These are phyloP conservation scores for Anoplopoma fimbria DNA, from an alignment of 2,113 vertebrate species.

Conservation along the genomic window DNA sequence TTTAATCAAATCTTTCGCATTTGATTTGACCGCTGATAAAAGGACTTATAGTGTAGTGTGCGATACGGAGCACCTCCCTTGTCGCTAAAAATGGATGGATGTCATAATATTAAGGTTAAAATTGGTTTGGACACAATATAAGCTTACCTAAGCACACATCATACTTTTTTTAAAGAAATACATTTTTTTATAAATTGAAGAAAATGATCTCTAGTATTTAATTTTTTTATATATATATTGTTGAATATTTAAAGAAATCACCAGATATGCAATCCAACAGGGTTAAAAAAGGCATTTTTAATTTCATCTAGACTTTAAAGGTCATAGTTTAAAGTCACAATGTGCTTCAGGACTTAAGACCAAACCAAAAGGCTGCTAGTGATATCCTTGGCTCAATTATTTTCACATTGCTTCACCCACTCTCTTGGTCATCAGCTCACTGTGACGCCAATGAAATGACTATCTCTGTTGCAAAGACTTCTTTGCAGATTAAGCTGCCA, in stretches of 20 bases:
- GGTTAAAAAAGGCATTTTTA: neutral
- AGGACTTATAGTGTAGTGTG: neutral
- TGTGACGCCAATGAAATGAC: conserved; percentile 21
- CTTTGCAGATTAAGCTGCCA: conserved; percentile 29
- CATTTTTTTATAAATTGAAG: neutral
- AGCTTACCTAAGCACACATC: neutral
- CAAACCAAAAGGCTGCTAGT: neutral
- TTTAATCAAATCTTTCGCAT: neutral
- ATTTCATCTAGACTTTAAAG: neutral
- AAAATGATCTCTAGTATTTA: neutral
- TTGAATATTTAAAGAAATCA: neutral
- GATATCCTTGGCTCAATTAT: neutral
- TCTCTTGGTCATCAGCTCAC: conserved; percentile 21
- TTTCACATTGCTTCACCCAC: neutral
- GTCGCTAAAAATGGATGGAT: neutral
- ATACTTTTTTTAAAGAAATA: no score
- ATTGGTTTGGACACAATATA: neutral
- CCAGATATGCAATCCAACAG: neutral
- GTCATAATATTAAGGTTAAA: neutral
- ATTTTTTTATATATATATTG: neutral
- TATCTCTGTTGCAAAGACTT: conserved; percentile 15
- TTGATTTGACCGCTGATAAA: no score
- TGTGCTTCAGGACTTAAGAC: neutral
- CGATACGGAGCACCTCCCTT: no score
- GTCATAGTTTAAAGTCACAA: conserved; percentile 6